Percentiles rank a stretch among this genome's conserved stretches.
Evolutionary conservation across 2,888 invertebrate genomes (phyloP).

Genomic region (Phyto melanocephala): DNA sequence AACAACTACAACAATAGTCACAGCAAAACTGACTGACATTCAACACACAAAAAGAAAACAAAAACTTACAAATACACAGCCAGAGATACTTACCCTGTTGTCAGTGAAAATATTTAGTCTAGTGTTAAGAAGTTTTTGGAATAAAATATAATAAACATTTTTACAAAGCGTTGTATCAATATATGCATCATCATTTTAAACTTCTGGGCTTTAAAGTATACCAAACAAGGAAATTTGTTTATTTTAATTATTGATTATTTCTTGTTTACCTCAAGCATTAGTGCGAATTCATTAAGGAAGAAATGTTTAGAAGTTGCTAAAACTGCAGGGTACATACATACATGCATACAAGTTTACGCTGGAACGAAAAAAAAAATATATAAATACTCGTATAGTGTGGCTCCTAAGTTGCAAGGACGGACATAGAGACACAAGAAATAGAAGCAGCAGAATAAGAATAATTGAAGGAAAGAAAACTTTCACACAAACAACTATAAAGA

Average conservation of each 20-base stretch:
- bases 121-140: too few relatives aligned
- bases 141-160: too few relatives aligned
- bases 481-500: background rate
- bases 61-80: background rate
- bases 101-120: too few relatives aligned
- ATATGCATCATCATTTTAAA: too few relatives aligned
- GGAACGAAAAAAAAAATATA: background rate
- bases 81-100: background rate
- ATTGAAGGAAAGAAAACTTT: background rate
- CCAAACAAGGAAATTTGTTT: too few relatives aligned
- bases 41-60: slow-evolving; percentile 32
- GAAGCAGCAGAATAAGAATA: background rate
- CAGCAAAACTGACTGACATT: slow-evolving; percentile 42
- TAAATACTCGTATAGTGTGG: slow-evolving; percentile 11
- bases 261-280: background rate
- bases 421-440: slow-evolving; percentile 9
- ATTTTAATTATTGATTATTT: too few relatives aligned
- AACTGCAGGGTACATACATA: background rate
- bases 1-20: background rate
- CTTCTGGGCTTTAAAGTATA: too few relatives aligned
- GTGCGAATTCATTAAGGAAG: background rate
- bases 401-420: slow-evolving; percentile 41
- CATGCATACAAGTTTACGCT: too few relatives aligned
- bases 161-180: too few relatives aligned
- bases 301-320: background rate